Conservation (phyloP, 2,888 invertebrate species). For the Cyaniris semiargus region DNA sequence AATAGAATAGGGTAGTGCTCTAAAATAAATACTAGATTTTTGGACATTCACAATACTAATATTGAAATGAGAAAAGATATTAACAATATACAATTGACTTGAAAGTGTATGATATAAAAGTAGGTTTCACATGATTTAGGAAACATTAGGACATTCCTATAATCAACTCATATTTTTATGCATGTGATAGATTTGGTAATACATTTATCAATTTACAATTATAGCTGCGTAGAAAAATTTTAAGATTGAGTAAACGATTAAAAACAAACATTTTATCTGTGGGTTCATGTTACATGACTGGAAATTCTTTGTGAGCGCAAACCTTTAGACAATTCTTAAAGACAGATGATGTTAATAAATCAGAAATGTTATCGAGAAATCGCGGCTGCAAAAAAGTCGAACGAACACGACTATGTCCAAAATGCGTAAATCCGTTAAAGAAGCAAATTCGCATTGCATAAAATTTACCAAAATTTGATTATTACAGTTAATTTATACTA, state of each 20-base stretch:
- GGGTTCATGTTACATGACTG: not conserved
- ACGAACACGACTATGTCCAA: not conserved
- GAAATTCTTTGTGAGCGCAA: not conserved
- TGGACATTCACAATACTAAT: not conserved
- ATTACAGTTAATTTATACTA: not conserved
- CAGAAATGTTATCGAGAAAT: not conserved
- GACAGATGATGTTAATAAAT: too few relatives aligned
- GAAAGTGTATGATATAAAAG: not conserved
- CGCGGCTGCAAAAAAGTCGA: not conserved
- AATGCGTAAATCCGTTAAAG: not conserved
- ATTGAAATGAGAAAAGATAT: not conserved
- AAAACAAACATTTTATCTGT: not conserved
- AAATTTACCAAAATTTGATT: not conserved
- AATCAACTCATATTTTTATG: not conserved
- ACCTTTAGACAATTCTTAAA: too few relatives aligned
- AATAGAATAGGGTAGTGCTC: not conserved
- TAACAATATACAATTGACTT: not conserved
- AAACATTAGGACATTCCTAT: not conserved
- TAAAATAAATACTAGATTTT: constrained; percentile 19
- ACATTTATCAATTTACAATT: not conserved
- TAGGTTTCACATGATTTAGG: not conserved
- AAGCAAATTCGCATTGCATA: not conserved
- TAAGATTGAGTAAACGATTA: not conserved
- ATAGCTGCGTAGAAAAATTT: not conserved
- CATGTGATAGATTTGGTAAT: not conserved